Conservation (phyloP, 2,888 invertebrate species). For the Pristionchus japonicus region DNA sequence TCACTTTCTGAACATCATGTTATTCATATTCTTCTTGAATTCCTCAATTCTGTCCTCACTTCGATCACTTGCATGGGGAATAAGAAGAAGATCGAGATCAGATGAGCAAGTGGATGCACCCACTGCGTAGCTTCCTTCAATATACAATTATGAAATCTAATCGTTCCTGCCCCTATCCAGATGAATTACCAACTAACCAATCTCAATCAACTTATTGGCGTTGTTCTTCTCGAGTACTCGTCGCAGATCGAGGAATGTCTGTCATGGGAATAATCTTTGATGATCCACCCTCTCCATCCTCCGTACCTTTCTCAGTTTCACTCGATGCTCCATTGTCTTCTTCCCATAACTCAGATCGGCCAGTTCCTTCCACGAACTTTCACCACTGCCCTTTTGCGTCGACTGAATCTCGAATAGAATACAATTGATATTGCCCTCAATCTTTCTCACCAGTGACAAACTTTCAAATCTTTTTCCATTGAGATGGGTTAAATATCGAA, state of each 20-base stretch:
- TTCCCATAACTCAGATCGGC: not conserved
- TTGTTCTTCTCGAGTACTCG: not conserved
- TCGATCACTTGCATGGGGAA: not conserved
- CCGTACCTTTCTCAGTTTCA: not conserved
- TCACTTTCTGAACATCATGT: not conserved
- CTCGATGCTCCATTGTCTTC: slow-evolving; percentile 2
- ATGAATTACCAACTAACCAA: too few relatives aligned
- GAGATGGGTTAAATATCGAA: not conserved
- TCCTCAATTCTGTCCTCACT: not conserved
- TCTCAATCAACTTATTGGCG: not conserved
- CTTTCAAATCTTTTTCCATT: not conserved
- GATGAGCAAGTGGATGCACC: not conserved
- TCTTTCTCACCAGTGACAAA: not conserved
- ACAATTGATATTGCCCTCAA: not conserved
- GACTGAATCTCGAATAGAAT: not conserved
- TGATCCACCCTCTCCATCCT: not conserved
- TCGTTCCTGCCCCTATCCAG: too few relatives aligned
- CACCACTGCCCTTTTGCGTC: not conserved
- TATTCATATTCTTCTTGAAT: not conserved
- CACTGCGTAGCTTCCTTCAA: slow-evolving; percentile 22
- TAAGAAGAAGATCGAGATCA: slow-evolving; percentile 37
- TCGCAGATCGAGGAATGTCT: not conserved
- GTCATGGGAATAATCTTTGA: not conserved
- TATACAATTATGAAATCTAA: not conserved
- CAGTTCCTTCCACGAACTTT: not conserved